Evolutionary conservation across 2,888 invertebrate genomes (phyloP).

Genomic region (Idaea dimidiata): DNA sequence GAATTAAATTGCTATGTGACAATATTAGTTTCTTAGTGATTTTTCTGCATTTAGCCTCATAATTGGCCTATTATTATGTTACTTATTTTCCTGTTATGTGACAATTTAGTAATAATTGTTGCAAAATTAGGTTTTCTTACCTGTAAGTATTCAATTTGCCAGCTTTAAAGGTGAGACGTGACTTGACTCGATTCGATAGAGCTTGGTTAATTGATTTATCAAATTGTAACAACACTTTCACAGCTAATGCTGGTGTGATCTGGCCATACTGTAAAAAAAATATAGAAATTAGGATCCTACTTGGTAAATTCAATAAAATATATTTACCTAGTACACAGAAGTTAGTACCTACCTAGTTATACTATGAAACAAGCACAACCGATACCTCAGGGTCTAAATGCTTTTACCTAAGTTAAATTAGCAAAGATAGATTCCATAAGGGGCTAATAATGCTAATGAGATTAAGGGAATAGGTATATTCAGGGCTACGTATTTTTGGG

Average conservation of each 20-base stretch:
- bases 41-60: too few relatives aligned
- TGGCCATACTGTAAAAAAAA: conserved; percentile 90
- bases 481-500: neutral
- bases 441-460: too few relatives aligned
- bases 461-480: neutral
- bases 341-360: too few relatives aligned
- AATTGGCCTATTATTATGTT: too few relatives aligned
- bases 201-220: conserved; percentile 98
- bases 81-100: too few relatives aligned
- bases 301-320: neutral
- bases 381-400: too few relatives aligned
- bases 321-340: too few relatives aligned
- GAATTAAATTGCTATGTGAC: neutral
- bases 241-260: conserved; percentile 95
- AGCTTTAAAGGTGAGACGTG: conserved; percentile 96
- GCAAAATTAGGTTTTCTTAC: conserved; percentile 33
- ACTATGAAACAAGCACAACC: too few relatives aligned
- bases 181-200: conserved; percentile 93
- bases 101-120: neutral
- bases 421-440: too few relatives aligned
- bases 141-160: conserved; percentile 90
- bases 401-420: too few relatives aligned
- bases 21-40: too few relatives aligned
- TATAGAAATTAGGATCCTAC: neutral
- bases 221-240: conserved; percentile 96